These are phyloP conservation scores for Orchesella cincta DNA, from an alignment of 1,140 invertebrate genomes.

Conservation along the genomic window DNA sequence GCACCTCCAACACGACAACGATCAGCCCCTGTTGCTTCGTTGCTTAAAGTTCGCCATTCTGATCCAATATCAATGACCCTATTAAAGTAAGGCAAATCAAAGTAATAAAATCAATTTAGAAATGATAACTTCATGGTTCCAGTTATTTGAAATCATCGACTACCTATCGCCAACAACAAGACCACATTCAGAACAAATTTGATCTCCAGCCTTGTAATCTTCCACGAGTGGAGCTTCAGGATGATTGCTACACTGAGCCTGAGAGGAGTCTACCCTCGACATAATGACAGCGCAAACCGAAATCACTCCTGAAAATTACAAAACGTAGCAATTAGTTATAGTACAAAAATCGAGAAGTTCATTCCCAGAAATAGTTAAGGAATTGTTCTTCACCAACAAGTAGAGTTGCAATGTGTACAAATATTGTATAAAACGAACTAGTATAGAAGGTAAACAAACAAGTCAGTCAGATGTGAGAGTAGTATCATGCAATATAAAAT, in stretches of 20 bases:
- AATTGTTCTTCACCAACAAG: too few relatives aligned
- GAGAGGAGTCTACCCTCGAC: too few relatives aligned
- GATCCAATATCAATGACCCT: conserved; percentile 99
- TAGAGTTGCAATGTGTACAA: too few relatives aligned
- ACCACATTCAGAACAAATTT: conserved; percentile 98
- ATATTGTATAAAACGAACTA: too few relatives aligned
- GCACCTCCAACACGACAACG: conserved; percentile 97
- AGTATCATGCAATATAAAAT: too few relatives aligned
- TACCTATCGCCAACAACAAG: conserved; percentile 97
- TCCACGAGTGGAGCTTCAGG: conserved; percentile 94
- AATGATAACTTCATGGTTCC: not conserved
- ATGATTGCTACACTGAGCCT: conserved; percentile 92
- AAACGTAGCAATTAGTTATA: too few relatives aligned
- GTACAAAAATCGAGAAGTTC: too few relatives aligned
- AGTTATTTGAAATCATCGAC: conserved; percentile 34
- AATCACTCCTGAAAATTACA: too few relatives aligned
- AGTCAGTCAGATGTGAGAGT: too few relatives aligned
- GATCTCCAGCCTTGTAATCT: conserved; percentile 97
- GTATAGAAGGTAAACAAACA: too few relatives aligned
- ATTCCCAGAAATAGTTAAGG: too few relatives aligned
- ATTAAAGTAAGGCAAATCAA: conserved; percentile 38
- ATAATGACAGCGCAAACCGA: too few relatives aligned
- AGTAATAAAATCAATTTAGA: conserved; percentile 33
- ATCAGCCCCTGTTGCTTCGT: conserved; percentile 96
- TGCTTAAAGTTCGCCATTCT: conserved; percentile 99